Evolutionary conservation across 2,797 vertebrate genomes (phyloP).

Genomic region (Coregonus sp.): DNA sequence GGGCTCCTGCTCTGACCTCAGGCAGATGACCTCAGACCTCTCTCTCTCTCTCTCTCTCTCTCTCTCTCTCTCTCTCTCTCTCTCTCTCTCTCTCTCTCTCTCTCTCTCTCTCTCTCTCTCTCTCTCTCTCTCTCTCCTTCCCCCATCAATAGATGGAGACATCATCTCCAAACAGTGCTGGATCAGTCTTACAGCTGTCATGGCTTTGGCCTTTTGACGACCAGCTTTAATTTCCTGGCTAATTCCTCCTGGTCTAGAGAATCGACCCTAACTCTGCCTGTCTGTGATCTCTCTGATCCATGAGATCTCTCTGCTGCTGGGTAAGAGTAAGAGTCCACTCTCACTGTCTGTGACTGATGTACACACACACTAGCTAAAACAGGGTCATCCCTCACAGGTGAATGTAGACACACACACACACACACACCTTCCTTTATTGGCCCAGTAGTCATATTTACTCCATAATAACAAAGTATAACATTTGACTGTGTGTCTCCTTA

Average conservation of each 20-base stretch:
- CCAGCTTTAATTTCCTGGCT: slow-evolving; percentile 85
- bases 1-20: no score
- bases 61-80: slow-evolving; percentile 26
- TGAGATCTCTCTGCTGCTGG: slow-evolving; percentile 23
- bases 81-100: slow-evolving; percentile 40
- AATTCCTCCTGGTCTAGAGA: slow-evolving; percentile 78
- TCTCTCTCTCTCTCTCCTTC: slow-evolving; percentile 26
- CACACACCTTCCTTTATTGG: background rate
- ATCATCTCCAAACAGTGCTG: slow-evolving; percentile 69
- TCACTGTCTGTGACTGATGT: slow-evolving; percentile 46
- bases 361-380: background rate
- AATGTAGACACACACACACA: slow-evolving; percentile 14
- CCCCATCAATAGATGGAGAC: slow-evolving; percentile 55
- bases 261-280: slow-evolving; percentile 73
- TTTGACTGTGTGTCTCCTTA: background rate
- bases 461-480: background rate
- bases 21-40: no score
- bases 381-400: background rate
- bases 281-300: slow-evolving; percentile 53
- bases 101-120: slow-evolving; percentile 8
- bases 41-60: slow-evolving; percentile 35
- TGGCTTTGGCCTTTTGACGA: slow-evolving; percentile 69
- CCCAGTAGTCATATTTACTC: background rate
- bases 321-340: slow-evolving; percentile 52
- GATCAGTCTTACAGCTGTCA: slow-evolving; percentile 66